Evolutionary conservation across 2,888 invertebrate species (phyloP).

Genomic region (Panorpa germanica): DNA sequence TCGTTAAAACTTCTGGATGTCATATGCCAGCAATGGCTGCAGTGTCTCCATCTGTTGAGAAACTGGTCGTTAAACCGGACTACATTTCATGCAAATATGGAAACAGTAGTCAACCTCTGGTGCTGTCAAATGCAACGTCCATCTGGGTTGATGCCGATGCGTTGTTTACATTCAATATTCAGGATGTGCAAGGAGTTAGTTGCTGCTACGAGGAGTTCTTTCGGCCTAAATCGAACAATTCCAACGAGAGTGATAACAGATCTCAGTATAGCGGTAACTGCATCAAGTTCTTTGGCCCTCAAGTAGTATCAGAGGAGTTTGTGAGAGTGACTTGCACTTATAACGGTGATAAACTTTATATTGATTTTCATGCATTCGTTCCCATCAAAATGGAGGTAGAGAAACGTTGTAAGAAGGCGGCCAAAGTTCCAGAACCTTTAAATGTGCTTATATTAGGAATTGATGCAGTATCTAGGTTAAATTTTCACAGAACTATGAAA

Average conservation of each 20-base stretch:
- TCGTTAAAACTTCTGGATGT: constrained; percentile 22
- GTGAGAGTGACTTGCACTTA: constrained; percentile 42
- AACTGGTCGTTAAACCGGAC: constrained; percentile 19
- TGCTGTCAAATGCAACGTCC: constrained; percentile 15
- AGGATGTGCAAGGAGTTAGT: too few species aligned
- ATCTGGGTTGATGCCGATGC: constrained; percentile 18
- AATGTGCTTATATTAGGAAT: constrained; percentile 68
- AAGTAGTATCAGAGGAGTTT: constrained; percentile 38
- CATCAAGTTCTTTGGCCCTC: constrained; percentile 25
- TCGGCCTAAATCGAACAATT: constrained; percentile 27
- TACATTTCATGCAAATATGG: constrained; percentile 17
- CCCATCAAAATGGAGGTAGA: constrained; percentile 22
- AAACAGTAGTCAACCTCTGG: constrained; percentile 17
- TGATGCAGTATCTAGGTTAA: constrained; percentile 71
- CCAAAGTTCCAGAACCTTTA: too few species aligned
- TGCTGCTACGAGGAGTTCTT: constrained; percentile 44
- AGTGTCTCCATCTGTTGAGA: constrained; percentile 19
- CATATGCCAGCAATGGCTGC: constrained; percentile 23
- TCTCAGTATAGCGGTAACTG: constrained; percentile 31
- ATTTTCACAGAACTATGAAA: constrained; percentile 71
- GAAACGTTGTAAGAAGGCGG: too few species aligned
- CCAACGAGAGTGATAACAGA: constrained; percentile 27
- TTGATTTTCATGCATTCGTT: constrained; percentile 48
- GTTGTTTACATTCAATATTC: constrained; percentile 16
- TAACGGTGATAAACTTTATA: constrained; percentile 30